These are phyloP conservation scores for Antedon mediterranea DNA, from an alignment of 53 echinoderm and acorn worm species.

Conservation along the genomic window DNA sequence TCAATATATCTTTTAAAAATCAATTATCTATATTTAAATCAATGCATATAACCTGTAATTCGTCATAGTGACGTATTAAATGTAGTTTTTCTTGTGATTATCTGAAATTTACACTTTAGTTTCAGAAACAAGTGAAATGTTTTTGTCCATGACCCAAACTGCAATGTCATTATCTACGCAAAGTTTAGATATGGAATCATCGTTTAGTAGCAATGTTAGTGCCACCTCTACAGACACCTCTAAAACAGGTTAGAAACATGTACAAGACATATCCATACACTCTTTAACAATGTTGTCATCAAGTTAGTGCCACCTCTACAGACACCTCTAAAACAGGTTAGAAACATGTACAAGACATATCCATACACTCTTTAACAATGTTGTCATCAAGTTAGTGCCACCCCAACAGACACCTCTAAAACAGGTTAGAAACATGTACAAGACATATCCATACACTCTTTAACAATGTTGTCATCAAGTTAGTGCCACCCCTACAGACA, in stretches of 20 bases:
- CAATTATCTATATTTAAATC: no score
- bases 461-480: no score
- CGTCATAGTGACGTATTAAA: no score
- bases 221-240: constrained; percentile 66
- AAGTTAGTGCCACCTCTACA: constrained; percentile 62
- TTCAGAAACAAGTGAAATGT: constrained; percentile 68
- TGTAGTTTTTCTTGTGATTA: no score
- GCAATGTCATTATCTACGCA: constrained; percentile 56
- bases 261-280: no score
- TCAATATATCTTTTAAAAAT: no score
- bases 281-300: no score
- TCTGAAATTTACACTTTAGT: neutral
- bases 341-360: no score
- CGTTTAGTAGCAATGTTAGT: constrained; percentile 67
- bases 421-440: constrained; percentile 73
- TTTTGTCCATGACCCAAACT: constrained; percentile 91
- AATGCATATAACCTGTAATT: no score
- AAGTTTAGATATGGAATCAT: constrained; percentile 73
- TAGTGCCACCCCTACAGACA: constrained; percentile 70
- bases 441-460: no score
- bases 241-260: constrained; percentile 62
- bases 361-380: no score
- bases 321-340: constrained; percentile 81
- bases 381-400: constrained; percentile 61
- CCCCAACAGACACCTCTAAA: constrained; percentile 66